These are phyloP conservation scores for Drosophila paramelanica DNA, from an alignment of 2,888 invertebrate genomes.

Conservation along the genomic window DNA sequence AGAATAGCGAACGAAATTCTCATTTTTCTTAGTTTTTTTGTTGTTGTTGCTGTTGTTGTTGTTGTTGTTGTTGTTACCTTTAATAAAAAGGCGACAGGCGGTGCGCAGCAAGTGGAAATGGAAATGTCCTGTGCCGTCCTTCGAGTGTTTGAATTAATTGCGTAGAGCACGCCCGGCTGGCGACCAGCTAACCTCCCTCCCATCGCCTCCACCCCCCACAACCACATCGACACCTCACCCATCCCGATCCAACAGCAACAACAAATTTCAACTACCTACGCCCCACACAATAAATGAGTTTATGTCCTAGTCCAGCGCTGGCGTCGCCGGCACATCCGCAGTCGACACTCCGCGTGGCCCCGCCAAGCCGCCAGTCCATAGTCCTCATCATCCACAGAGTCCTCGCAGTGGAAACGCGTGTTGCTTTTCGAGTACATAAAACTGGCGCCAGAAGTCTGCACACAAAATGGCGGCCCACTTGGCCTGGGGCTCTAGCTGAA, in stretches of 20 bases:
- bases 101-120: slow-evolving; percentile 35
- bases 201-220: no score
- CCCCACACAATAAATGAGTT: slow-evolving; percentile 75
- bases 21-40: slow-evolving; percentile 3
- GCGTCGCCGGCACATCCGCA: slow-evolving; percentile 58
- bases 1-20: slow-evolving; percentile 11
- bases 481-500: slow-evolving; percentile 42
- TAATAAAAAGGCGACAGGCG: slow-evolving; percentile 35
- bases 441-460: slow-evolving; percentile 76
- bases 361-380: neutral
- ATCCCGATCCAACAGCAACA: no score
- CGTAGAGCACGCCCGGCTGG: slow-evolving; percentile 76
- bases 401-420: slow-evolving; percentile 57
- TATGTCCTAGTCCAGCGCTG: slow-evolving; percentile 73
- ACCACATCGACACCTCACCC: no score
- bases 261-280: slow-evolving; percentile 41
- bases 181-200: slow-evolving; percentile 45
- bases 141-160: slow-evolving; percentile 78
- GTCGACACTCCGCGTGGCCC: slow-evolving; percentile 23
- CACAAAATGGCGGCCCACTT: slow-evolving; percentile 78
- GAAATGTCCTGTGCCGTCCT: slow-evolving; percentile 69
- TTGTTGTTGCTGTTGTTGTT: slow-evolving; percentile 6
- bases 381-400: slow-evolving; percentile 16
- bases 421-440: slow-evolving; percentile 78
- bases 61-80: slow-evolving; percentile 41